Evolutionary conservation across 2,888 invertebrate species (phyloP), one percentile per base, ranked within the genome.

Genomic region (Caenorhabditis virilis): DNA sequence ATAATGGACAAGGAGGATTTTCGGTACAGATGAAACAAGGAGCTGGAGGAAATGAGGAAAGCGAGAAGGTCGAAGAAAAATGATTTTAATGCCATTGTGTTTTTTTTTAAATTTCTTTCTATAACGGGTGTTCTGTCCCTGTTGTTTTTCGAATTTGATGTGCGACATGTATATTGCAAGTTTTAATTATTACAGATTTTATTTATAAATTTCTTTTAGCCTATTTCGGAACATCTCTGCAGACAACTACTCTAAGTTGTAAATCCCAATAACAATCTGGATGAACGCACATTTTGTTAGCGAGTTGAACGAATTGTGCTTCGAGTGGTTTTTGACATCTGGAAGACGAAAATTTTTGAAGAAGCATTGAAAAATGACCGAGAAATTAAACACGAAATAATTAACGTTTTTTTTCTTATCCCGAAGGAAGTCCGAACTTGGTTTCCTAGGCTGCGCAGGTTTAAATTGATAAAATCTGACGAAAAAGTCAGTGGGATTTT

Each of bases 1-100:
- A 72, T 23, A 74, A 79, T 49, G 72, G 72, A 16, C 52, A 74
- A 4, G 80, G 80, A 7, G 80, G 80, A 23, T 80, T 73, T 50
- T 74, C 74, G 1, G 63, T 80, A 18, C 63, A 74, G 36, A 78
- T 80, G 77, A 78, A 80, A 52, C 18, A 55, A 9, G 23, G 51
- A 36, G 30, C 6, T 30, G 13, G 13, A 9, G 6, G 7, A 13
- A 30, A 30, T 13, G 7, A 30, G 30, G 30, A 6, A 30, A 30
- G 13, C 13, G 30, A 30, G 13, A 30, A 30, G 13, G 30, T 9
- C 6, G 35, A 53, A 53, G 7, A n/a, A 26, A 25, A 27, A 46
- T 6, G 7, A 41, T 22, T 9, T 22, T 18, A 18, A 41, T 15
- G n/a, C n/a, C n/a, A n/a, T n/a, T 6, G 13, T 6, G 13, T 30